These are phyloP conservation scores for Arctocebus calabarensis DNA, from an alignment of 2,797 vertebrate species.

Conservation along the genomic window DNA sequence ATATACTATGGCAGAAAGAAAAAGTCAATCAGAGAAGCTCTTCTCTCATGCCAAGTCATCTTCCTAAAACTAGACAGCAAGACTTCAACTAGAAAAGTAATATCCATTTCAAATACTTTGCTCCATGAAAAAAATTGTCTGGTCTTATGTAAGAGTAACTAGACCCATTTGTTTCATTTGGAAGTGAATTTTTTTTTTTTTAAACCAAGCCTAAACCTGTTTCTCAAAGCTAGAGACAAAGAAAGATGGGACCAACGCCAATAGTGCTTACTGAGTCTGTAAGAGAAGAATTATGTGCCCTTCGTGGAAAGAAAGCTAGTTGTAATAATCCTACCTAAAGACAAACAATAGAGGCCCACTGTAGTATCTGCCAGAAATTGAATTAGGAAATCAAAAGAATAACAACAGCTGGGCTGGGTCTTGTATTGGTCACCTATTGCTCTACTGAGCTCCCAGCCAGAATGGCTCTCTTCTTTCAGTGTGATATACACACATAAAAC, in stretches of 20 bases:
- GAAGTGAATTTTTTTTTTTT: conserved; percentile 64
- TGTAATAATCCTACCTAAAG: conserved; percentile 67
- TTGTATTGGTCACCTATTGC: conserved; percentile 67
- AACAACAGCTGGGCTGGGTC: conserved; percentile 64
- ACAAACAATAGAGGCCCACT: conserved; percentile 74
- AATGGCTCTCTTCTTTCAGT: background rate
- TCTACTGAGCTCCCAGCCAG: conserved; percentile 44
- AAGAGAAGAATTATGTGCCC: conserved; percentile 71
- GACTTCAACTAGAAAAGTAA: background rate
- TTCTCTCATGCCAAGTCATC: background rate
- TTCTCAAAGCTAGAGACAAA: conserved; percentile 65
- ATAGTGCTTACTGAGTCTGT: conserved; percentile 55
- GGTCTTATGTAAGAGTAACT: conserved; percentile 61
- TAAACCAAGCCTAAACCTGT: conserved; percentile 75
- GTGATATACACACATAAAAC: conserved; percentile 14
- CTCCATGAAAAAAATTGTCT: conserved; percentile 41
- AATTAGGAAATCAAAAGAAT: conserved; percentile 78
- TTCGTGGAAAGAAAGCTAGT: conserved; percentile 77
- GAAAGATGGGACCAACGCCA: conserved; percentile 74
- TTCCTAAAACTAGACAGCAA: background rate
- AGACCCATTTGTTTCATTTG: conserved; percentile 67
- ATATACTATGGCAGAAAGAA: background rate
- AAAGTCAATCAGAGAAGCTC: background rate
- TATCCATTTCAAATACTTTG: conserved; percentile 61
- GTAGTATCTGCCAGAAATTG: conserved; percentile 66